phyloP scores from a whole-genome alignment of 2,888 invertebrate species.

The Aphidoletes aphidimyza region DNA sequence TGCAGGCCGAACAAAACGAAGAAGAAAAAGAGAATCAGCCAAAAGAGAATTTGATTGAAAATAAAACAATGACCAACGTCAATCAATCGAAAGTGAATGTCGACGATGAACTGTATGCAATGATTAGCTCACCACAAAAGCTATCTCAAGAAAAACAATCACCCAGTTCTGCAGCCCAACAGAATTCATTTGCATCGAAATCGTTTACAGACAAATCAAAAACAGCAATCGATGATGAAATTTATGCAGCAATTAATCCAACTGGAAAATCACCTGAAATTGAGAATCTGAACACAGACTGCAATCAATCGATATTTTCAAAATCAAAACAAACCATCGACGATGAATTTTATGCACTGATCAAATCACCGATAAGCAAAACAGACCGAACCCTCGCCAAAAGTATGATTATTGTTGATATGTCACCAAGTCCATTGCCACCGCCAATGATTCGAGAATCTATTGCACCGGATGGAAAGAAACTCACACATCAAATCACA shows the following conservation, averaged over 20 bases:
- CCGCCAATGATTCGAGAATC: not conserved
- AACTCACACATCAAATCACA: not conserved
- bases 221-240: not conserved
- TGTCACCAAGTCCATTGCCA: not conserved
- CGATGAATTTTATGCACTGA: conserved; percentile 29
- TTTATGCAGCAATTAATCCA: not conserved
- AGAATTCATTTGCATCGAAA: too few relatives aligned
- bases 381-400: not conserved
- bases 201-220: too few relatives aligned
- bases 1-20: too few relatives aligned
- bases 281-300: not conserved
- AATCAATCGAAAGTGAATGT: not conserved
- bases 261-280: not conserved
- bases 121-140: too few relatives aligned
- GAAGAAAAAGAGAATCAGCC: too few relatives aligned
- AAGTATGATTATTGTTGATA: not conserved
- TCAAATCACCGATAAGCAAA: not conserved
- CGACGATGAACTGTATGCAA: conserved; percentile 9
- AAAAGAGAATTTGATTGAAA: too few relatives aligned
- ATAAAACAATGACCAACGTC: too few relatives aligned
- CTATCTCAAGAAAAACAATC: not conserved
- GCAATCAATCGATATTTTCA: not conserved
- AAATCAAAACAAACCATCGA: too few relatives aligned
- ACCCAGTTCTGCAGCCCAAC: not conserved
- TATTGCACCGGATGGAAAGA: not conserved